Percentiles rank a stretch among this genome's conserved stretches.
Conservation (phyloP, 2,888 invertebrate genomes). For the Eucera pruinosa region DNA sequence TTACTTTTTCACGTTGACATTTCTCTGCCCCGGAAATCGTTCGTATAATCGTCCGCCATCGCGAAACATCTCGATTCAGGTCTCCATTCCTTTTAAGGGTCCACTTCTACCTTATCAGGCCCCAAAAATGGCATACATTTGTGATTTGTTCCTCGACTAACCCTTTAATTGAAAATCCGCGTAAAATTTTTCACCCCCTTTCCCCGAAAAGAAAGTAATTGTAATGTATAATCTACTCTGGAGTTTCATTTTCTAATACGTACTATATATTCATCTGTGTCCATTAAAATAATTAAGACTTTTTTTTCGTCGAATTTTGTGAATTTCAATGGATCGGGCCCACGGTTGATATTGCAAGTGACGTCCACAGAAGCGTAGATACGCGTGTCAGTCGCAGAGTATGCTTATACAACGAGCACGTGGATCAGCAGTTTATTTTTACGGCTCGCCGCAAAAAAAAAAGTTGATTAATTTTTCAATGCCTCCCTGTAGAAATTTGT, state of each 20-base stretch:
- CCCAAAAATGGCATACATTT: too few relatives aligned
- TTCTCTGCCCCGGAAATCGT: neutral
- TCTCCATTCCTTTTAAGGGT: too few relatives aligned
- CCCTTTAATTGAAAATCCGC: too few relatives aligned
- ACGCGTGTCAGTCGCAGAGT: conserved; percentile 26
- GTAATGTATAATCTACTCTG: too few relatives aligned
- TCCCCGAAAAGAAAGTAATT: too few relatives aligned
- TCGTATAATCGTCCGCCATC: neutral
- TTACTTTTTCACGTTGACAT: conserved; percentile 10
- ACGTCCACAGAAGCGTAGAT: conserved; percentile 20
- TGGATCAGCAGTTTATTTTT: conserved; percentile 19
- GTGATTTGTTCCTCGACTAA: too few relatives aligned
- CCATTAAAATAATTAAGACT: too few relatives aligned
- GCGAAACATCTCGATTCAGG: neutral
- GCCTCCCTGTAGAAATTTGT: neutral
- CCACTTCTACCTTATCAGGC: conserved; percentile 3
- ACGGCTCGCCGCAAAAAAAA: neutral
- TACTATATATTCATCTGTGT: too few relatives aligned
- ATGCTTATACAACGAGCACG: conserved; percentile 33
- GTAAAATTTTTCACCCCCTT: too few relatives aligned
- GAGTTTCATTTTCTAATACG: too few relatives aligned
- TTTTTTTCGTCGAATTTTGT: neutral
- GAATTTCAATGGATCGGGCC: conserved; percentile 8
- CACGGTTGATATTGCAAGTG: conserved; percentile 8
- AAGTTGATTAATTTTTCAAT: neutral